Base-by-base conservation (phyloP, 2,113 vertebrate species). In the Onychostoma macrolepis region DNA sequence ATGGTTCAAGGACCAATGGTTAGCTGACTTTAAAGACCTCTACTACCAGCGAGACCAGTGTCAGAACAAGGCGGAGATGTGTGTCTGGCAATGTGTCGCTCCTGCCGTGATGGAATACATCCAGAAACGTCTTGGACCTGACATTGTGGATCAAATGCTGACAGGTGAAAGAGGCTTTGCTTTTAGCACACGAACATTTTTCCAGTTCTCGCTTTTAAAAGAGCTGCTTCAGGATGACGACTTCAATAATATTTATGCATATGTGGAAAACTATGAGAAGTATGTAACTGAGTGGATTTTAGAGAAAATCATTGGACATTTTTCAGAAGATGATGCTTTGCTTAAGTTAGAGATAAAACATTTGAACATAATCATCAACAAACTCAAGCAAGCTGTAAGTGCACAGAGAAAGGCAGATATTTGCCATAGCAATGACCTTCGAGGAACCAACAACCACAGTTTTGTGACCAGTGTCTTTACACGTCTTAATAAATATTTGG, bases 1-100 rank as follows among this genome's bases (percentile, higher is more conserved):
- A 6, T 13, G 65, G 0, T 90, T 84, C 3, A 91, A 90, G 50
- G n/a, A 67, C 9, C 36, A 87, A 13, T 92, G 87, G 41, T 86
- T 4, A 28, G 13, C 56, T 50, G 88, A 86, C 3, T 92, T 92
- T 33, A 86, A 43, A 43, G 86, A 88, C 63, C 87, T 92, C 38
- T 92, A 75, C 75, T 21, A 79, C 12, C 3, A 90, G 28, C 80
- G 61, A 61, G 90, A 92, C 48, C 90, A 91, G 72, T 87, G 85
- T 61, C 78, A 87, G 65, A 90, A 76, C 10, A 91, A 88, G 24
- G 88, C 89, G 11, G 41, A 87, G 21, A 85, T 71, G 2, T 92
- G 89, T 36, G 56, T 48, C n/a, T 13, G 53, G 2, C 13, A 56
- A 11, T 91, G 90, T 28, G 81, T 91, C 17, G 17, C 0, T 26